Base-by-base conservation (phyloP, 2,113 vertebrate species). In the Clupea harengus region DNA sequence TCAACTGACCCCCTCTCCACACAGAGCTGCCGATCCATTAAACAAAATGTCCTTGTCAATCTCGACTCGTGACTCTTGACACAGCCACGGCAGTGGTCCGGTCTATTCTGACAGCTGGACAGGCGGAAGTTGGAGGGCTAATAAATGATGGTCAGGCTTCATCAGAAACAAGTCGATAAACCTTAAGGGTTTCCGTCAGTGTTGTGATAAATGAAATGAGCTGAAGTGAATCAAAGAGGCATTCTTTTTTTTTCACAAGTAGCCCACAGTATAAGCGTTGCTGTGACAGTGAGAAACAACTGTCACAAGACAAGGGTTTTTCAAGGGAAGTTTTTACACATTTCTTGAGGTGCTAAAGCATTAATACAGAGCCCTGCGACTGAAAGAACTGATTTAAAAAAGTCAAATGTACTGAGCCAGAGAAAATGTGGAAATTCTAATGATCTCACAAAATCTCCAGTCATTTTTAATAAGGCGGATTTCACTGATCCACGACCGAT, bases 131-230 rank as follows among this genome's bases (percentile, higher is more conserved):
- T 44, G 72, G 13, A 39, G 5, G 72, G 13, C 72, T 78, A 78
- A 80, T 87, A 89, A 92, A 78, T 87, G 89, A 92, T 89, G 87
- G 82, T 54, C 85, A 82, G 87, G 88, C 89, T 87, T 90, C 87
- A 86, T 81, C 86, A 5, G 89, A 86, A 88, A 85, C 44, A 39
- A 89, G 90, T 94, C 93, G 90, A 93, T 92, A 88, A 85, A 0
- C 4, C 72, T 78, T 78, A 78, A 78, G 72, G 72, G 72, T 78
- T 78, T 78, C 72, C 72, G 72, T 78, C 32, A 39, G 28, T 78
- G 67, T 78, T 78, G 45, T 84, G 86, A 84, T 11, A 86, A 92
- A 92, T 85, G 85, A 20, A 22, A 44, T 49, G 80, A 80, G 32
- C 72, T 78, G 11, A 44, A 78, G 28, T 78, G 72, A 78, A 78